Conservation (phyloP, 2,113 vertebrate genomes). For the Herpetotheres cachinnans region DNA sequence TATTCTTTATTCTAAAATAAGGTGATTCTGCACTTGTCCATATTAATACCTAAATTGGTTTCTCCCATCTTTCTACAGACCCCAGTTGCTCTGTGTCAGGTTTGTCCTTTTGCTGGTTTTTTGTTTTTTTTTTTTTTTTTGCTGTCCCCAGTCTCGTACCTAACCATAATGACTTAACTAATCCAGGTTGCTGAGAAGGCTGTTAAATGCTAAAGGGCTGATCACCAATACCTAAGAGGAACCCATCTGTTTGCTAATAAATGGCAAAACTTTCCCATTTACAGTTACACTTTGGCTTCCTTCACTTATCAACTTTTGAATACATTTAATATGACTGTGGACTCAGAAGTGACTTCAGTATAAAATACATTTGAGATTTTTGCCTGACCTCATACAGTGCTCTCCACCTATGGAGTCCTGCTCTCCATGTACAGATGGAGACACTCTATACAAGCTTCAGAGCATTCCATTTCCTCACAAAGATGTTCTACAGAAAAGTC, state of each 20-base stretch:
- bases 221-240: neutral
- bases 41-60: neutral
- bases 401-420: neutral
- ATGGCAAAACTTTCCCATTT: neutral
- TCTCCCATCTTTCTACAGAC: neutral
- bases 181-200: neutral
- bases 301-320: neutral
- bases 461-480: neutral
- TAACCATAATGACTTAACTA: neutral
- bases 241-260: neutral
- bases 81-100: neutral
- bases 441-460: neutral
- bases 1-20: neutral
- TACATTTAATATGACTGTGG: neutral
- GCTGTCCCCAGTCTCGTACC: neutral
- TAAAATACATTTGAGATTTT: neutral
- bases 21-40: neutral
- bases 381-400: neutral
- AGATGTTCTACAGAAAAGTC: neutral
- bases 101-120: neutral
- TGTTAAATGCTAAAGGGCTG: neutral
- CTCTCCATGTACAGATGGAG: neutral
- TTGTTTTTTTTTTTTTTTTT: neutral
- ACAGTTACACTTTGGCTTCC: neutral
- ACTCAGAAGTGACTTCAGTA: neutral